Conservation (phyloP, 2,888 invertebrate genomes). For the Rhyacophila evoluta region DNA sequence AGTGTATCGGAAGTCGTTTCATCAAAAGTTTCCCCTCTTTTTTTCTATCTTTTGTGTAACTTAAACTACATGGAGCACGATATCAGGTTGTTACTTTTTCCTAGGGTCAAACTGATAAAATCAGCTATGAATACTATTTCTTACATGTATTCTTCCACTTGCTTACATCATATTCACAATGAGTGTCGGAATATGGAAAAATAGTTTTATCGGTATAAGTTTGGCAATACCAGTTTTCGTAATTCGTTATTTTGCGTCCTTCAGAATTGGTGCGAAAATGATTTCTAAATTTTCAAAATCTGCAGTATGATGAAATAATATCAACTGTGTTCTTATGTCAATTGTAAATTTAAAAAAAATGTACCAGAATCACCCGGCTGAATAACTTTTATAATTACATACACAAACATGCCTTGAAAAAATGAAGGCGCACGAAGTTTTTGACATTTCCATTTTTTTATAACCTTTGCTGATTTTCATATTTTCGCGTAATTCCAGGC, state of each 20-base stretch:
- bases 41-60: no score
- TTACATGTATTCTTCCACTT: no score
- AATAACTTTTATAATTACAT: neutral
- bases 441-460: slow-evolving; percentile 20
- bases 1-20: no score
- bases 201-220: no score
- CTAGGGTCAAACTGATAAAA: no score
- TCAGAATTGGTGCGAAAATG: slow-evolving; percentile 30
- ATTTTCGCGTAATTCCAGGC: slow-evolving; percentile 40
- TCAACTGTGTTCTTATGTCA: neutral
- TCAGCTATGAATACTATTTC: no score
- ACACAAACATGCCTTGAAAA: slow-evolving; percentile 1
- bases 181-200: no score
- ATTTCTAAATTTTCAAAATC: slow-evolving; percentile 34
- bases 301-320: neutral
- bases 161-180: no score
- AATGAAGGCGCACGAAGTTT: neutral
- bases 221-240: neutral
- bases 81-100: no score
- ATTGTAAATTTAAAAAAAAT: neutral
- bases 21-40: no score
- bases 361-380: neutral
- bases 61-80: no score
- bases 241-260: slow-evolving; percentile 30
- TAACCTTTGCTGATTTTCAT: slow-evolving; percentile 35